phyloP scores from a whole-genome alignment of 1,140 invertebrate species.

The Helicoverpa zea region DNA sequence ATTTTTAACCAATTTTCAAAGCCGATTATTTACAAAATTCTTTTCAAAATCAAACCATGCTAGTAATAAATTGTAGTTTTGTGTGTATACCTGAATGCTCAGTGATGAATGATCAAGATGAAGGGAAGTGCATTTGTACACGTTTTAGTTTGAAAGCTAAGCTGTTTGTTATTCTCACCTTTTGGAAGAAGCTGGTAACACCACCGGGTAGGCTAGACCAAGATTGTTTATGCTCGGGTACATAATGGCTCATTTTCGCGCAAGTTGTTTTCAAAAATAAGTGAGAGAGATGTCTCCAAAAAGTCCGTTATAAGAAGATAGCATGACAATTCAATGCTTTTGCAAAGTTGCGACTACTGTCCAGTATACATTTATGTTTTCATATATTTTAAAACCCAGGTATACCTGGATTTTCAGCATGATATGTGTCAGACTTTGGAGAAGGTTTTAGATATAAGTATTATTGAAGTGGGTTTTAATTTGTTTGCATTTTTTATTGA shows the following conservation, averaged over 20 bases:
- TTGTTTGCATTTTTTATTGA: too few species aligned
- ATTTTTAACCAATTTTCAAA: background rate
- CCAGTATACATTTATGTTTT: too few species aligned
- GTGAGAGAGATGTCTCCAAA: too few species aligned
- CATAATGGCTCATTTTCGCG: background rate
- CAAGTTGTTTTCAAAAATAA: background rate
- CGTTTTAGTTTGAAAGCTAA: conserved; percentile 30
- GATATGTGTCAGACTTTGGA: too few species aligned
- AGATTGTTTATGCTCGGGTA: background rate
- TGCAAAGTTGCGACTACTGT: too few species aligned
- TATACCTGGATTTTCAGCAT: too few species aligned
- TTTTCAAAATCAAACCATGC: conserved; percentile 11
- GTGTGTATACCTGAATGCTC: background rate
- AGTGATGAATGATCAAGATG: conserved; percentile 13
- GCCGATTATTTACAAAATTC: background rate
- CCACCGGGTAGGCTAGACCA: conserved; percentile 18
- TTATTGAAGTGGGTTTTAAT: too few species aligned
- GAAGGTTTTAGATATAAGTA: too few species aligned
- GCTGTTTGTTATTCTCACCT: conserved; percentile 42
- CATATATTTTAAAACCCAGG: too few species aligned
- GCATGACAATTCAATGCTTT: too few species aligned
- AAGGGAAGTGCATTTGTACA: conserved; percentile 22
- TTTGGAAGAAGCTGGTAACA: conserved; percentile 27
- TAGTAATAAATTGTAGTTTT: background rate
- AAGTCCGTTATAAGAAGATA: background rate